phyloP scores from a whole-genome alignment of 2,888 invertebrate species.

The Caenorhabditis sulstoni region DNA sequence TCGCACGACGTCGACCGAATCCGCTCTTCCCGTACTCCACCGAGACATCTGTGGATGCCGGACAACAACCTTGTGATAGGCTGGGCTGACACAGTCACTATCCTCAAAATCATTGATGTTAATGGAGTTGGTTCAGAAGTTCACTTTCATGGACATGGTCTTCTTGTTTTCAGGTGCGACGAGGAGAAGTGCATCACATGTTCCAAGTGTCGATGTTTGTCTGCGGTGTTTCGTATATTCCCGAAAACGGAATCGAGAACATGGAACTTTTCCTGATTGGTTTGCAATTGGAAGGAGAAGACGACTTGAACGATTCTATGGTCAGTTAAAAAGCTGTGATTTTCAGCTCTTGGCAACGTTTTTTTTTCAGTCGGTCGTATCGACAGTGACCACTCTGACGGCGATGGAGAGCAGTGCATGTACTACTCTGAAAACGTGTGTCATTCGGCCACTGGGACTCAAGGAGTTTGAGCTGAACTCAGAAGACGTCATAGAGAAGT shows the following conservation, averaged over 20 bases:
- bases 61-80: constrained; percentile 74
- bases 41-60: constrained; percentile 73
- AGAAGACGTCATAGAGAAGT: constrained; percentile 60
- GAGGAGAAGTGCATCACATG: constrained; percentile 64
- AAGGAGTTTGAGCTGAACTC: constrained; percentile 63
- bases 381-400: constrained; percentile 45
- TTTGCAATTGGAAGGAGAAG: constrained; percentile 65
- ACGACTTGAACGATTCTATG: constrained; percentile 63
- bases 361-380: constrained; percentile 59
- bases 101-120: constrained; percentile 59
- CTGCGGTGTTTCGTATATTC: constrained; percentile 74
- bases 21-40: constrained; percentile 72
- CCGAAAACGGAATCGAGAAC: constrained; percentile 59
- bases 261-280: constrained; percentile 76
- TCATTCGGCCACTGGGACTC: constrained; percentile 58
- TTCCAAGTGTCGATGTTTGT: constrained; percentile 67
- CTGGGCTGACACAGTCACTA: constrained; percentile 78
- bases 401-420: constrained; percentile 44
- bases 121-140: constrained; percentile 31
- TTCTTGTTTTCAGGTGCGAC: constrained; percentile 10
- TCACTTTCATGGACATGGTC: too few relatives aligned
- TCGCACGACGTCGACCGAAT: constrained; percentile 71
- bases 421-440: constrained; percentile 60
- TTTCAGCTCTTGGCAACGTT: not conserved
- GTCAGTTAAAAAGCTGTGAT: constrained; percentile 47